Base-by-base conservation (phyloP, 2,113 vertebrate species). In the Anarrhichthys ocellatus region DNA sequence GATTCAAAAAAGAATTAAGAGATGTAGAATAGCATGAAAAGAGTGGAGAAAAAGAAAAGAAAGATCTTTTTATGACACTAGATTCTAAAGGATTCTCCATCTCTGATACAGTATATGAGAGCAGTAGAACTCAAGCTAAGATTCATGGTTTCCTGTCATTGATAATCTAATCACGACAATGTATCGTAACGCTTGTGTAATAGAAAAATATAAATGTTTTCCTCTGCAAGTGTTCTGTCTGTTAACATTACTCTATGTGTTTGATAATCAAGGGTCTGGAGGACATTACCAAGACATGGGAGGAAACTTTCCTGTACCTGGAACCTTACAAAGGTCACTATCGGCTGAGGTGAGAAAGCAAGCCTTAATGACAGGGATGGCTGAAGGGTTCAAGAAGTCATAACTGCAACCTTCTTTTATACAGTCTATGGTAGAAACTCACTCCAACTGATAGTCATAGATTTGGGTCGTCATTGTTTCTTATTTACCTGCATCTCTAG, bases 311-410 rank as follows among this genome's bases (percentile, higher is more conserved):
- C 20, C 56, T 93, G 63, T 88, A 91, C 36, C 80, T 92, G n/a
- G 36, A 0, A 44, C 82, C 88, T 7, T 88, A 91, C 78, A 92
- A 92, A 86, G 91, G 89, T 22, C 82, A 91, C 86, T 87, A 73
- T 64, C 24, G 38, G 22, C 87, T 93, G 32, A 89, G 81, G 92
- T 93, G 64, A 87, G 88, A 69, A 62, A 24, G 2, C 2, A 7
- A 48, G 9, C 27, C n/a, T 10, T 58, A 8, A 58, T 14, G 20
- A 34, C 11, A 18, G 8, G 10, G 17, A 56, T 78, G 18, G 44
- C 14, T 52, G 22, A 14, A 52, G 18, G 18, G 7, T 65, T 83
- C 7, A 36, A 61, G 5, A 38, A 69, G 4, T 56, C 44, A 22
- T 22, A 22, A 27, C 3, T 64, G 9, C 50, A 32, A 32, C 27